phyloP scores from a whole-genome alignment of 1,140 invertebrate species.

The Tetramorium parvispinum region DNA sequence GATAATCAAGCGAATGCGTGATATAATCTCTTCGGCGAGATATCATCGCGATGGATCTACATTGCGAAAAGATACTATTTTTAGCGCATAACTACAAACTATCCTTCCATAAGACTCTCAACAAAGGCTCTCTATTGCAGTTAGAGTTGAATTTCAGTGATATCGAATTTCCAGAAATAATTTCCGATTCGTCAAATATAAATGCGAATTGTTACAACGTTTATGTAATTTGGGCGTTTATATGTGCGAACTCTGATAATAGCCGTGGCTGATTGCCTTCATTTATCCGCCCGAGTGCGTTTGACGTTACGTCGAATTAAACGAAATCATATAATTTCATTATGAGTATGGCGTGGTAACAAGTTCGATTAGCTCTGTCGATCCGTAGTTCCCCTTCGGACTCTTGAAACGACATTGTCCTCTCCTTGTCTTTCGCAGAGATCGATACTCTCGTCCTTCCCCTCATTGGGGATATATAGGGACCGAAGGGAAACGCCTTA shows the following conservation, averaged over 20 bases:
- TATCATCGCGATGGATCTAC: not conserved
- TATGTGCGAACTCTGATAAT: not conserved
- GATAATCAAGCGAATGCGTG: not conserved
- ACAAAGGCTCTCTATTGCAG: not conserved
- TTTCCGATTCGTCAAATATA: not conserved
- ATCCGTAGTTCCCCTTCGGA: not conserved
- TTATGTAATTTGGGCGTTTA: constrained; percentile 12
- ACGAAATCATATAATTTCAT: constrained; percentile 40
- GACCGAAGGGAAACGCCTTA: constrained; percentile 68
- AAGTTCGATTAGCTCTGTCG: constrained; percentile 12
- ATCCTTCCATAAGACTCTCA: not conserved
- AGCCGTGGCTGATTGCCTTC: not conserved
- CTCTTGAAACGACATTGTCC: constrained; percentile 6
- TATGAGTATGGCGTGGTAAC: not conserved
- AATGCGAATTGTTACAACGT: not conserved
- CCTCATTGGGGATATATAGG: not conserved
- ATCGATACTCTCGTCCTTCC: constrained; percentile 62
- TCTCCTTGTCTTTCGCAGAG: constrained; percentile 38
- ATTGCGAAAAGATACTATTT: not conserved
- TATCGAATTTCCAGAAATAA: not conserved
- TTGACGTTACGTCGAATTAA: constrained; percentile 2
- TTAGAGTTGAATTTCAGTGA: not conserved
- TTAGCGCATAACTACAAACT: not conserved
- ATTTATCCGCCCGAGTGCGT: not conserved
- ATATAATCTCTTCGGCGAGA: constrained; percentile 3